Conservation (phyloP, 2,797 vertebrate genomes). For the Podarcis siculus region DNA sequence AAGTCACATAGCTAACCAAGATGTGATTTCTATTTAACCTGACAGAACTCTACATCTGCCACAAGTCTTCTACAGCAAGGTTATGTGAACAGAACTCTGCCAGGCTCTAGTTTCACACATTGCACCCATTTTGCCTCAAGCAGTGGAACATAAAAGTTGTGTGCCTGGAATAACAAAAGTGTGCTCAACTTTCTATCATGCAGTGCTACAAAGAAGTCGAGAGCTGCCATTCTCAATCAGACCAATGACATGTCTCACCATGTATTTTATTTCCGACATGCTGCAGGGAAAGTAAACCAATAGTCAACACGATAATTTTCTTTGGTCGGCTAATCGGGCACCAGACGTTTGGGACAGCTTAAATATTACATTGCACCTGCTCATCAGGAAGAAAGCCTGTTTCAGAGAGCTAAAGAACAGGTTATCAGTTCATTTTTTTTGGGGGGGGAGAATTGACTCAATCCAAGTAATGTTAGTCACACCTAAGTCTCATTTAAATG, state of each 20-base stretch:
- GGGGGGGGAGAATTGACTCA: background rate
- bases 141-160: slow-evolving; percentile 33
- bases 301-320: background rate
- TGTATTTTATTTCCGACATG: background rate
- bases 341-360: background rate
- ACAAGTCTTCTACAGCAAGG: slow-evolving; percentile 30
- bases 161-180: slow-evolving; percentile 20
- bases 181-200: background rate
- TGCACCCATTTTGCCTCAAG: slow-evolving; percentile 39
- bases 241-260: background rate
- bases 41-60: slow-evolving; percentile 44
- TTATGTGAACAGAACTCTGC: background rate
- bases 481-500: background rate
- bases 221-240: background rate
- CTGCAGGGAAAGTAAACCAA: background rate
- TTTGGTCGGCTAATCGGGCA: background rate
- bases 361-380: background rate
- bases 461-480: background rate
- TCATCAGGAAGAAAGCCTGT: background rate
- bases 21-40: slow-evolving; percentile 42
- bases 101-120: background rate
- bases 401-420: background rate
- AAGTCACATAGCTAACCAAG: slow-evolving; percentile 42
- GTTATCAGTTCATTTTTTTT: no score
- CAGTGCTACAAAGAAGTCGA: background rate